Base-by-base conservation (phyloP, 2,113 vertebrate genomes). In the Phaethornis superciliosus region DNA sequence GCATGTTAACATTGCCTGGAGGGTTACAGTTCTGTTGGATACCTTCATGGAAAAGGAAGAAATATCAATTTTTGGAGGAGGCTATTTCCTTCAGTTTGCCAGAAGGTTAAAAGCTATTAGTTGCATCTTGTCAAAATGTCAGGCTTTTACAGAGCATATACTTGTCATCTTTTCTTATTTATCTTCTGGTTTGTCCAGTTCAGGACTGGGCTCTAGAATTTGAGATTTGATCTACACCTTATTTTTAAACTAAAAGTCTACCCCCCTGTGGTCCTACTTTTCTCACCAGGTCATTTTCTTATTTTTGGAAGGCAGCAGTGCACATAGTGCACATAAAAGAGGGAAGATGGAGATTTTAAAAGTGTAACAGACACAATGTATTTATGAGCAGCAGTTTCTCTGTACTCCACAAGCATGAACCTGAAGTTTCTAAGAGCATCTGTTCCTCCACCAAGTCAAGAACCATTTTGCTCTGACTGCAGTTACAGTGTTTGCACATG, bases 21-120 rank as follows among this genome's bases (percentile, higher is more conserved):
- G 74, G 74, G 62, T 72, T 85, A 77, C 22, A 52, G 19, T 62
- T 80, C 76, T 78, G 52, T 74, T 77, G 16, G 51, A 67, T 52
- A 63, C 47, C 33, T 62, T 69, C 54, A 69, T 3, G 32, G 55
- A 69, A 89, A 87, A 91, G 70, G 59, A 79, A 76, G 58, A 76
- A 79, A 54, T 0, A 0, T 33, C 69, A 62, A 44, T 12, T 37
- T 91, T 85, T 89, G 70, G 59, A 89, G 27, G 55, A 4, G 7
- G 35, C 10, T 76, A 5, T 85, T 91, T 91, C 60, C 44, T 87
- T 79, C 49, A 89, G 24, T 23, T 82, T 89, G 17, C 40, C 40
- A 75, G 69, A 60, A 44, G 56, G 18, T n/a, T 84, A 75, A 81
- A 83, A 90, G 35, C 52, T 85, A 64, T 92, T 84, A 91, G 21